phyloP scores from a whole-genome alignment of 1,140 invertebrate genomes.

The Lepeophtheirus salmonis region DNA sequence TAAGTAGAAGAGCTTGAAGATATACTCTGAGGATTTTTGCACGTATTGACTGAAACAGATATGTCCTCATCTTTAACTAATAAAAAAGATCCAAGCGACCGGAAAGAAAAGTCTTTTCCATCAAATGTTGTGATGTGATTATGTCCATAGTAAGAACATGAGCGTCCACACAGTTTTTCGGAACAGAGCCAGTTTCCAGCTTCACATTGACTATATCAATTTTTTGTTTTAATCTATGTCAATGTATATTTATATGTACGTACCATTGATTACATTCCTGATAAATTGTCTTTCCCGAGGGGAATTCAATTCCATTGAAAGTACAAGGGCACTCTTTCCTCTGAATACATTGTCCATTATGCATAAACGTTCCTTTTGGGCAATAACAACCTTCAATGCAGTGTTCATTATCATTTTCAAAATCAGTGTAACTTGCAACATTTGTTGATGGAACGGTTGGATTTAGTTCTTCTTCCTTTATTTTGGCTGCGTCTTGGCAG shows the following conservation, averaged over 20 bases:
- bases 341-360: background rate
- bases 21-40: no score
- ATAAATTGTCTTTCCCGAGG: constrained; percentile 3
- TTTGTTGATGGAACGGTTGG: background rate
- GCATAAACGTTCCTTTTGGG: constrained; percentile 1
- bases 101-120: constrained; percentile 4
- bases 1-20: background rate
- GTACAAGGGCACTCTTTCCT: constrained; percentile 4
- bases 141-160: background rate
- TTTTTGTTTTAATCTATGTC: background rate
- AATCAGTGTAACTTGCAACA: background rate
- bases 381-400: constrained; percentile 11
- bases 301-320: background rate
- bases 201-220: background rate
- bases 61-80: constrained; percentile 1
- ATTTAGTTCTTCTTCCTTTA: background rate
- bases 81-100: background rate
- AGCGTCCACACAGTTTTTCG: background rate
- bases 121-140: background rate
- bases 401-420: background rate
- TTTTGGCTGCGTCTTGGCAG: background rate
- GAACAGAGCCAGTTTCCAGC: background rate
- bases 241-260: no score
- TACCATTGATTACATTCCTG: constrained; percentile 7
- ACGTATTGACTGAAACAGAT: background rate